phyloP scores from a whole-genome alignment of 2,888 invertebrate species.

The Ophion slaviceki region DNA sequence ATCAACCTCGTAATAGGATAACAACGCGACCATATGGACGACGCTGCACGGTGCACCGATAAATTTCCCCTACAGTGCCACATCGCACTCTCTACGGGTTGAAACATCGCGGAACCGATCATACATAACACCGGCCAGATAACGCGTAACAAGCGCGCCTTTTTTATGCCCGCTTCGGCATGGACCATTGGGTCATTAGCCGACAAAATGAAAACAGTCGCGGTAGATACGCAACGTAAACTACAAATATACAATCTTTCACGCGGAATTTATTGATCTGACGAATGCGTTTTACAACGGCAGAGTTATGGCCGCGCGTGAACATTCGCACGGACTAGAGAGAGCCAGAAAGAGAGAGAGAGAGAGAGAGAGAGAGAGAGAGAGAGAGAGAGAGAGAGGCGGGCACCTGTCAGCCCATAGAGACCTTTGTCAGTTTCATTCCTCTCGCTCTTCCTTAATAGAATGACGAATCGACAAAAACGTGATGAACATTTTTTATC shows the following conservation, averaged over 20 bases:
- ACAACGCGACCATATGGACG: neutral
- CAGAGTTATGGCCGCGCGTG: constrained; percentile 29
- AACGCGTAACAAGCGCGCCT: constrained; percentile 74
- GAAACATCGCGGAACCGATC: constrained; percentile 77
- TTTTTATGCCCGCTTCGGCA: constrained; percentile 36
- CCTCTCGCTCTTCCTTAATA: constrained; percentile 23
- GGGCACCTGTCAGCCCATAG: constrained; percentile 44
- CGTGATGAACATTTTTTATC: constrained; percentile 8
- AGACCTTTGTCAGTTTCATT: constrained; percentile 48
- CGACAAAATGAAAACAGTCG: constrained; percentile 20
- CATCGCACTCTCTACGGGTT: constrained; percentile 58
- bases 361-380: constrained; percentile 16
- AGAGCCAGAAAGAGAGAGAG: neutral
- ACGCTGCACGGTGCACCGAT: neutral
- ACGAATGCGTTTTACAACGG: constrained; percentile 61
- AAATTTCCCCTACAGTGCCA: constrained; percentile 8
- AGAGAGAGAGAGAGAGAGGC: neutral
- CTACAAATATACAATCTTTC: constrained; percentile 72
- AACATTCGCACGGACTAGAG: neutral
- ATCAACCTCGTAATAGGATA: constrained; percentile 6
- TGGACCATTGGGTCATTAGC: constrained; percentile 57
- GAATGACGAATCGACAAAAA: constrained; percentile 29
- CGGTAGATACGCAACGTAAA: constrained; percentile 69
- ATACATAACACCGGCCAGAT: constrained; percentile 77
- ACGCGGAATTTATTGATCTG: constrained; percentile 75